These are phyloP conservation scores for Fringilla coelebs DNA, from an alignment of 2,797 vertebrate species.

Conservation along the genomic window DNA sequence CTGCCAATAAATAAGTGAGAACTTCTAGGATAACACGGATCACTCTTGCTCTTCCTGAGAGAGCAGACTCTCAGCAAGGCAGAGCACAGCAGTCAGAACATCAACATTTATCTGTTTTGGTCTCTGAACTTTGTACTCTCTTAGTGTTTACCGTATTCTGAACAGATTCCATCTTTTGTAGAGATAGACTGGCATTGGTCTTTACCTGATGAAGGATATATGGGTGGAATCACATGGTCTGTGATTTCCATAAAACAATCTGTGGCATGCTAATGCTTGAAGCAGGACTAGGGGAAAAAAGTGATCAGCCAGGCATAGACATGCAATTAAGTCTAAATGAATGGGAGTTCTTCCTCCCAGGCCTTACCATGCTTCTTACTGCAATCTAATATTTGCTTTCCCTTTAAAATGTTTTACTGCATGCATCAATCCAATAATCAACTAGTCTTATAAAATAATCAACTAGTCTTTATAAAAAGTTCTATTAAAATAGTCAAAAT, in stretches of 20 bases:
- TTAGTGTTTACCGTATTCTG: not conserved
- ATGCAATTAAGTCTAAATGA: constrained; percentile 52
- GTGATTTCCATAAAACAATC: not conserved
- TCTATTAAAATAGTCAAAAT: not conserved
- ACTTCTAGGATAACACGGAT: not conserved
- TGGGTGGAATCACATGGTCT: constrained; percentile 38
- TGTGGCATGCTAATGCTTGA: constrained; percentile 1
- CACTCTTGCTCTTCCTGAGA: constrained; percentile 28
- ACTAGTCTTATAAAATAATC: not conserved
- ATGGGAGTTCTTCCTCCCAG: constrained; percentile 33
- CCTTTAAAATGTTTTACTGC: not conserved
- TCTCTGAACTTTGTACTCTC: not conserved
- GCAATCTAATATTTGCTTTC: not conserved
- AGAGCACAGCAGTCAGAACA: not conserved
- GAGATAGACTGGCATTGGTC: constrained; percentile 4
- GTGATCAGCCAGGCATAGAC: constrained; percentile 26
- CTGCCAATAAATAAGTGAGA: constrained; percentile 25
- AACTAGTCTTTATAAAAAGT: not conserved
- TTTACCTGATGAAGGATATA: constrained; percentile 30
- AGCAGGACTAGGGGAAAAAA: constrained; percentile 24
- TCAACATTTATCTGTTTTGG: not conserved
- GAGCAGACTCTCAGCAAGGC: constrained; percentile 16
- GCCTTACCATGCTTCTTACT: not conserved
- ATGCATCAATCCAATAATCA: not conserved
- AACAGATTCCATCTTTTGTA: constrained; percentile 1